Evolutionary conservation across 53 echinoderm and acorn worm species (phyloP).

Genomic region (Echinometra lucunter): DNA sequence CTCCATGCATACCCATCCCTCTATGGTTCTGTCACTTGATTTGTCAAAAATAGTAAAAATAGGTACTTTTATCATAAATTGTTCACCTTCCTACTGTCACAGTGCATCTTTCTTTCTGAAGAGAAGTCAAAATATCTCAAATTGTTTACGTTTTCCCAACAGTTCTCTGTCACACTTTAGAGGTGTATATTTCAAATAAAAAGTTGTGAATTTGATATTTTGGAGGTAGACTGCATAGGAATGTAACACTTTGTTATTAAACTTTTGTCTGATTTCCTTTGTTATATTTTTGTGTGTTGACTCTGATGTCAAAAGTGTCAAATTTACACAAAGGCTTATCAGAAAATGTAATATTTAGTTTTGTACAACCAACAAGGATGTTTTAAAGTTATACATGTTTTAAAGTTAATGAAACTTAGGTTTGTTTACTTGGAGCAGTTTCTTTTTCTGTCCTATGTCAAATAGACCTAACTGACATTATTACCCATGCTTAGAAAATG

Average conservation of each 20-base stretch:
- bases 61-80: no score
- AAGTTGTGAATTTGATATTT: constrained; percentile 18
- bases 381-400: no score
- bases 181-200: neutral
- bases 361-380: neutral
- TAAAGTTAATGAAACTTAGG: no score
- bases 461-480: no score
- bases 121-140: constrained; percentile 34
- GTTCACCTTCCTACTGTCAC: no score
- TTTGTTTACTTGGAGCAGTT: no score
- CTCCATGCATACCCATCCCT: neutral
- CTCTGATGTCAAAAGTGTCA: neutral
- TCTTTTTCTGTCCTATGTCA: no score
- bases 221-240: neutral
- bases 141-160: neutral
- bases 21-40: neutral
- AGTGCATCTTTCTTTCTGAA: neutral
- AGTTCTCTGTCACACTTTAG: constrained; percentile 7
- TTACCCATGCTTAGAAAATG: no score
- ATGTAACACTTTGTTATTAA: neutral
- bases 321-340: neutral
- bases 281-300: neutral
- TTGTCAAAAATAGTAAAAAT: no score
- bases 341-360: neutral
- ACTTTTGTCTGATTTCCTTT: constrained; percentile 30